Percentiles rank a stretch among this genome's conserved stretches.
These are phyloP conservation scores for Pseudomyrmex flavicornis DNA, from an alignment of 1,140 invertebrate genomes.

Conservation along the genomic window DNA sequence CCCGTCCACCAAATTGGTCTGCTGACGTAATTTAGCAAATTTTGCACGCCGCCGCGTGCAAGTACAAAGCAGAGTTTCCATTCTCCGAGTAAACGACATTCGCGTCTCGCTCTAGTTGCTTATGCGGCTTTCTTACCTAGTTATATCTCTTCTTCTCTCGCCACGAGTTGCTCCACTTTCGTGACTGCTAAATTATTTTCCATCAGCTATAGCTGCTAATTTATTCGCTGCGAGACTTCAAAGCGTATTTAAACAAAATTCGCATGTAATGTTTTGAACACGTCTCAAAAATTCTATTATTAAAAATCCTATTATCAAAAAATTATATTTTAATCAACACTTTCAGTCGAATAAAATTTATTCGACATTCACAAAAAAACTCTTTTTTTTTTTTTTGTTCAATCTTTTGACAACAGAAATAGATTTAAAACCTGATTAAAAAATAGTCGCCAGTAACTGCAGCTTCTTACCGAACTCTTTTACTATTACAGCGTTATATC, in stretches of 20 bases:
- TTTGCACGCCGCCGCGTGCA: slow-evolving; percentile 3
- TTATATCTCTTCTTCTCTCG: neutral
- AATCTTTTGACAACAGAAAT: neutral
- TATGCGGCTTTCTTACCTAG: slow-evolving; percentile 34
- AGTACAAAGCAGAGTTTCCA: slow-evolving; percentile 43
- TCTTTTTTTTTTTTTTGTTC: too few relatives aligned
- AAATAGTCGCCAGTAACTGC: neutral
- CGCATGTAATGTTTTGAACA: neutral
- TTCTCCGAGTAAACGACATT: slow-evolving; percentile 19
- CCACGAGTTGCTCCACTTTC: slow-evolving; percentile 27
- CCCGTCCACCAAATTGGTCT: slow-evolving; percentile 37
- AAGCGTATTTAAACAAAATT: neutral
- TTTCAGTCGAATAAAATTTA: too few relatives aligned
- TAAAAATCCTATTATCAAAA: too few relatives aligned
- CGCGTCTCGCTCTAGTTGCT: slow-evolving; percentile 34
- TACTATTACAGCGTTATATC: too few relatives aligned
- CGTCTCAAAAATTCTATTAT: neutral
- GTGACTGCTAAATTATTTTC: slow-evolving; percentile 22
- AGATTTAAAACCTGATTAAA: neutral
- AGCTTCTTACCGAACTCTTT: too few relatives aligned
- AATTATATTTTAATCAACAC: too few relatives aligned
- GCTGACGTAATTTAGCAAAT: slow-evolving; percentile 50
- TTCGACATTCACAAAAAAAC: neutral
- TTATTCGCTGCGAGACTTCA: neutral
- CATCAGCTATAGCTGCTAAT: neutral